phyloP scores from a whole-genome alignment of 2,888 invertebrate genomes.

The Meganola albula region DNA sequence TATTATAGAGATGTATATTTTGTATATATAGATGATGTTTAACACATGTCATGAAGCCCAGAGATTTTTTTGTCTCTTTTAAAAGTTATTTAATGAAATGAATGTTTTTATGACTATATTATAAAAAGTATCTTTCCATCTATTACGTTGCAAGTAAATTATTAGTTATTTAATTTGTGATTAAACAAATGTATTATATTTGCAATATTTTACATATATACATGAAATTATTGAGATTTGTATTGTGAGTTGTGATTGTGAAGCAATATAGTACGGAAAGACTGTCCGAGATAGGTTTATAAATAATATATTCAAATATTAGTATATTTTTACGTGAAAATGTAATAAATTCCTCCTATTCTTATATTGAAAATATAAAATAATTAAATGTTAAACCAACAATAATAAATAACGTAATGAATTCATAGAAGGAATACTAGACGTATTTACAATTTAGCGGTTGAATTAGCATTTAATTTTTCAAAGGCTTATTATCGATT shows the following conservation, averaged over 20 bases:
- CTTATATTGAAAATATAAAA: neutral
- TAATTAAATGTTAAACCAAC: neutral
- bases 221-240: constrained; percentile 30
- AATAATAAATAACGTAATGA: too few species aligned
- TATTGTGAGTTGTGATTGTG: constrained; percentile 54
- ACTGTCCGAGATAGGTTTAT: constrained; percentile 60
- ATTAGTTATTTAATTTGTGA: constrained; percentile 11
- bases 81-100: constrained; percentile 22
- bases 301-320: constrained; percentile 38
- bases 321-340: constrained; percentile 28
- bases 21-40: constrained; percentile 40
- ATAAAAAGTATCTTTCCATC: too few species aligned
- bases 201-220: constrained; percentile 22
- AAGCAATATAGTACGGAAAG: constrained; percentile 58
- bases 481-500: too few species aligned
- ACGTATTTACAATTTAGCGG: too few species aligned
- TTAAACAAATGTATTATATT: constrained; percentile 16
- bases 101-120: too few species aligned
- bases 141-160: too few species aligned
- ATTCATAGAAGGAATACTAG: too few species aligned
- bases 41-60: constrained; percentile 15
- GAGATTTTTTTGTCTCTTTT: constrained; percentile 28
- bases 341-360: constrained; percentile 19
- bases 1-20: constrained; percentile 28
- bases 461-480: too few species aligned